These are phyloP conservation scores for Lasioglossum lativentre DNA, from an alignment of 2,888 invertebrate genomes.

Conservation along the genomic window DNA sequence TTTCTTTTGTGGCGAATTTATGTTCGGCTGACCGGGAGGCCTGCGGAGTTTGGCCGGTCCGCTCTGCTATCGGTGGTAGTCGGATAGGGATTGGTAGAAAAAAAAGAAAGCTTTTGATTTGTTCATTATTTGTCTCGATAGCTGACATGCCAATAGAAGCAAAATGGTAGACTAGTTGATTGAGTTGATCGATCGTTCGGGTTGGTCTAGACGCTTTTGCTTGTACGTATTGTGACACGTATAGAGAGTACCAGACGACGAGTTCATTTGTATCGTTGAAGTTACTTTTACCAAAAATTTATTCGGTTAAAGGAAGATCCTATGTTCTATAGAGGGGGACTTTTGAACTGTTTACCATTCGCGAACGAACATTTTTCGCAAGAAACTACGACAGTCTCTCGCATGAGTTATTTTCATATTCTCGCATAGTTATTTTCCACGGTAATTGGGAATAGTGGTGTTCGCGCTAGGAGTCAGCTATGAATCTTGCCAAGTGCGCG, in stretches of 20 bases:
- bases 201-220: neutral
- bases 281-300: neutral
- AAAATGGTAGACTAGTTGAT: neutral
- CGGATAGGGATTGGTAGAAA: neutral
- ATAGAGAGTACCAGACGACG: neutral
- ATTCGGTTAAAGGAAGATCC: neutral
- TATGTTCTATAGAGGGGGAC: neutral
- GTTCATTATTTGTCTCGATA: neutral
- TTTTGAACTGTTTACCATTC: neutral
- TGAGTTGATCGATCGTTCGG: slow-evolving; percentile 2
- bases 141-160: neutral
- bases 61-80: neutral
- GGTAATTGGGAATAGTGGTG: slow-evolving; percentile 17
- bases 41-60: neutral
- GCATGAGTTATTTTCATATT: slow-evolving; percentile 12
- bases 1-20: slow-evolving; percentile 17
- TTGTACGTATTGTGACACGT: neutral
- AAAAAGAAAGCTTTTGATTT: neutral
- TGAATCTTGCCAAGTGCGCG: neutral
- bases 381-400: neutral
- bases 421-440: neutral
- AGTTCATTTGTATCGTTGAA: neutral
- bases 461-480: neutral
- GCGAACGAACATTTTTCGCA: neutral
- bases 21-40: neutral